phyloP scores from a whole-genome alignment of 2,797 vertebrate species.

The Poliocrania exsul region DNA sequence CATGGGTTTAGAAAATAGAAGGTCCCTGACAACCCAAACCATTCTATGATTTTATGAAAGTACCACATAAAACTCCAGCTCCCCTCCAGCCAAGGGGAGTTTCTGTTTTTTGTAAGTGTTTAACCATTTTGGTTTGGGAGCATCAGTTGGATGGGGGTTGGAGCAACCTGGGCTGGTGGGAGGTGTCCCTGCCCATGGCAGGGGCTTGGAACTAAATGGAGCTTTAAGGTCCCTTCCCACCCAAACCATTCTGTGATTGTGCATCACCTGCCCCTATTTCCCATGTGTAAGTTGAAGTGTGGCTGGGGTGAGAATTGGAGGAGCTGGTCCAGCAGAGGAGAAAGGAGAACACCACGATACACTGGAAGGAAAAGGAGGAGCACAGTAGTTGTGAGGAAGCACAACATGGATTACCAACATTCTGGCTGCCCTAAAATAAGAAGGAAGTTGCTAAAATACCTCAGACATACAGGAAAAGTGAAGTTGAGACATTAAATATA shows the following conservation, averaged over 20 bases:
- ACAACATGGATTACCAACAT: background rate
- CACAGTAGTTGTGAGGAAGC: background rate
- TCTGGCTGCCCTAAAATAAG: background rate
- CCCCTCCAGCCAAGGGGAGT: background rate
- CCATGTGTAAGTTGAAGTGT: background rate
- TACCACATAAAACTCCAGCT: background rate
- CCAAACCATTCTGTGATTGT: background rate
- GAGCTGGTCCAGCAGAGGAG: background rate
- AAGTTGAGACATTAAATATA: background rate
- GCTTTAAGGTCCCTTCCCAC: background rate
- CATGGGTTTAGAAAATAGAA: background rate
- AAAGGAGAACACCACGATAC: accelerated
- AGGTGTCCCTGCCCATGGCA: background rate
- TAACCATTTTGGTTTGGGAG: background rate
- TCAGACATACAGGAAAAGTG: background rate
- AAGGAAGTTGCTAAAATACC: background rate
- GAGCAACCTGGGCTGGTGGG: background rate
- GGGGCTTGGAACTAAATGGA: background rate
- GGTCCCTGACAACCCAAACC: background rate
- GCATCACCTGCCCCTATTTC: background rate
- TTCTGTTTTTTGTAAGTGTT: background rate
- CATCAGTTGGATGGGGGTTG: background rate
- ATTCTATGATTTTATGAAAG: background rate
- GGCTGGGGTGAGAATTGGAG: background rate
- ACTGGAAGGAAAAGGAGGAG: background rate